Percentiles rank a stretch among this genome's conserved stretches.
Conservation (phyloP, 2,888 invertebrate genomes). For the Macrosiphum euphorbiae region DNA sequence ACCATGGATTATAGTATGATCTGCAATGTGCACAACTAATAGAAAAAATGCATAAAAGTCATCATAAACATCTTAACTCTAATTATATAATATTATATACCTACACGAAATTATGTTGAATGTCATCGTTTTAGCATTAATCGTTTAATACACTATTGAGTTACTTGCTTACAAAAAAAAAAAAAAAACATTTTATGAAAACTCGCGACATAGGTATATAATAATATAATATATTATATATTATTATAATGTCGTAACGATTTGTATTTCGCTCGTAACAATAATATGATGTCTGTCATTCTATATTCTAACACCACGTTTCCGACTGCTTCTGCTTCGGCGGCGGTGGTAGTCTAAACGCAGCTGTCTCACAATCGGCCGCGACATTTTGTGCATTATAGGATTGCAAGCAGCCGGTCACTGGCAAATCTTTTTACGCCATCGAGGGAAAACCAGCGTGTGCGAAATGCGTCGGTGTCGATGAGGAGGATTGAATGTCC, state of each 20-base stretch:
- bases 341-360: background rate
- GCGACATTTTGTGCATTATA: conserved; percentile 71
- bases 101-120: background rate
- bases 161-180: background rate
- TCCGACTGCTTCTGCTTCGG: background rate
- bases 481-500: conserved; percentile 78
- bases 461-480: conserved; percentile 91
- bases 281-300: background rate
- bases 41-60: background rate
- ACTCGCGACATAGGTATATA: background rate
- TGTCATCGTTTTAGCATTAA: background rate
- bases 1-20: background rate
- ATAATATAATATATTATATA: background rate
- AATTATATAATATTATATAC: background rate
- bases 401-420: conserved; percentile 95
- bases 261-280: conserved; percentile 2
- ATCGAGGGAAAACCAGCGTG: conserved; percentile 98
- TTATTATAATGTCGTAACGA: background rate
- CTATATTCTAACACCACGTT: background rate
- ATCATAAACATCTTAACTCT: background rate
- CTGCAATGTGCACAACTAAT: background rate
- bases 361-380: background rate
- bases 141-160: background rate
- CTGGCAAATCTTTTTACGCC: conserved; percentile 96
- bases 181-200: background rate